Evolutionary conservation across 2,888 invertebrate species (phyloP), one percentile per base, ranked within the genome.

Genomic region (Melinopterus prodromus): DNA sequence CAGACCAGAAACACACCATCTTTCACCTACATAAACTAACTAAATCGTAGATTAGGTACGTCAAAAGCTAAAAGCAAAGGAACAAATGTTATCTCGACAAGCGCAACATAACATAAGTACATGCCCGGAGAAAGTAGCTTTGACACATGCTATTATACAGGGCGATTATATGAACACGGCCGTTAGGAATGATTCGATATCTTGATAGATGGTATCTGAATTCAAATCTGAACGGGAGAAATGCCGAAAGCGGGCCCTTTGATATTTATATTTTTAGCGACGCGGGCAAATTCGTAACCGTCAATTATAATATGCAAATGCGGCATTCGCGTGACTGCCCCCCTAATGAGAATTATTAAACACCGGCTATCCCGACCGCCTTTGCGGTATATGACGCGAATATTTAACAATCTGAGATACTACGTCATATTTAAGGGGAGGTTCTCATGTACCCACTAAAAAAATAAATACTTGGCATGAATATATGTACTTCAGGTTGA

Each of bases 281-380:
- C 53, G 53, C 12, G 53, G 53, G 3, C 7, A 53, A 53, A 53
- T 53, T 53, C 53, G 53, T 53, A 53, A 53, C 53, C 53, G 53
- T 53, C 53, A 53, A 53, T 53, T 53, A 53, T 53, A 53, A 53
- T 53, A 53, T 53, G 53, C 53, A 53, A 53, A 53, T 53, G 53
- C 7, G 12, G 53, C 9, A 6, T 53, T 53, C 53, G 53, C 53
- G 53, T 53, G 53, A 9, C 53, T 12, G 5, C 12, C 7, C 7
- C 7, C 7, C 53, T 53, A 53, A 53, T 53, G 53, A 53, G 53
- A 53, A 53, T 53, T 53, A 53, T 53, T 53, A 53, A 53, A 53
- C 53, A 53, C 53, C 9, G 53, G 7, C 53, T 53, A 53, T 53
- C 53, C 12, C 9, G 7, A 53, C 26, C 26, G 53, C 7, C 53